phyloP scores from a whole-genome alignment of 2,797 vertebrate species.

The Potorous gilbertii region DNA sequence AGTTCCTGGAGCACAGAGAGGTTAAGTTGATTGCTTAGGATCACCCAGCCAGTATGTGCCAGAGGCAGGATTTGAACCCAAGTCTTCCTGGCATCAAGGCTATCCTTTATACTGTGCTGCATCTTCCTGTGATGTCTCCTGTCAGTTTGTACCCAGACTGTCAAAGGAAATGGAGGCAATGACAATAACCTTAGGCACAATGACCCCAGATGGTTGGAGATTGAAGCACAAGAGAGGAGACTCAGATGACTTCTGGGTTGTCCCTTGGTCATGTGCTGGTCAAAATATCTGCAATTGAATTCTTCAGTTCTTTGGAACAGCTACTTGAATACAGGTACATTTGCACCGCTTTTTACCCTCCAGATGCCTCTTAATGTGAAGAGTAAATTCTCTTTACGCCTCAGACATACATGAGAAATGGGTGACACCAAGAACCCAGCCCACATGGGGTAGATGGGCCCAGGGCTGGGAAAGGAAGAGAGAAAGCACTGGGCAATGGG shows the following conservation, averaged over 20 bases:
- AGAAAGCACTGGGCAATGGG: not conserved
- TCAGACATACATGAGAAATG: constrained; percentile 22
- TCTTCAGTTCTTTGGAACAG: not conserved
- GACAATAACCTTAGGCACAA: too few species aligned
- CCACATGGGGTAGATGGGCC: not conserved
- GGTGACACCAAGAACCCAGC: not conserved
- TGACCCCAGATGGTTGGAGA: too few species aligned
- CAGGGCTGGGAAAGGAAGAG: constrained; percentile 3
- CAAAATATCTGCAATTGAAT: not conserved
- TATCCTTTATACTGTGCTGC: too few species aligned
- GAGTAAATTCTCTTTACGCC: not conserved
- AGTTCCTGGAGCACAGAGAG: too few species aligned
- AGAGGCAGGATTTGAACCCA: too few species aligned
- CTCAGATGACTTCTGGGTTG: not conserved
- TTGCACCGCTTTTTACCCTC: constrained; percentile 31
- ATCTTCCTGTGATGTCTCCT: too few species aligned
- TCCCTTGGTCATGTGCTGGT: not conserved
- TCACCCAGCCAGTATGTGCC: too few species aligned
- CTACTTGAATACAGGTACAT: not conserved
- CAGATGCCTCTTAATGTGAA: constrained; percentile 4
- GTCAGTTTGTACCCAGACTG: too few species aligned
- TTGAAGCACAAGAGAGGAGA: not conserved
- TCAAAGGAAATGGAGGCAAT: too few species aligned
- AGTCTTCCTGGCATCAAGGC: too few species aligned
- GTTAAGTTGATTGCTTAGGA: too few species aligned